phyloP scores from a whole-genome alignment of 2,113 vertebrate genomes.

The Upupa epops region DNA sequence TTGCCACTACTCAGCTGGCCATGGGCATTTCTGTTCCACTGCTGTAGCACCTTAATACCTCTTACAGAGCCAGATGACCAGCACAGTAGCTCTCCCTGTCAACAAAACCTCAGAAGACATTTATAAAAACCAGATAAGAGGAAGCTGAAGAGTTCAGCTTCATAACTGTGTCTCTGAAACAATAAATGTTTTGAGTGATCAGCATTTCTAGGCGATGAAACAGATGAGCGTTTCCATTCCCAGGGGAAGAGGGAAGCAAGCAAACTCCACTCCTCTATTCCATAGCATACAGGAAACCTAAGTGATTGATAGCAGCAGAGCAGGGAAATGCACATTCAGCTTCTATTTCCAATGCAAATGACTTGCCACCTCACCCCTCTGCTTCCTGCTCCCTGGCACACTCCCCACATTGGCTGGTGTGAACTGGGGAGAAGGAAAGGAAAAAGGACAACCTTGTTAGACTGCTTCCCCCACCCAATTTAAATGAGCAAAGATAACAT shows the following conservation, averaged over 20 bases:
- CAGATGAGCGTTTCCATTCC: slow-evolving; percentile 22
- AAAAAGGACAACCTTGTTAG: neutral
- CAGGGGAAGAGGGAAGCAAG: slow-evolving; percentile 25
- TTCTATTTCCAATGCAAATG: slow-evolving; percentile 46
- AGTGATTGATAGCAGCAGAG: slow-evolving; percentile 49
- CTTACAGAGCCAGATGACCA: neutral
- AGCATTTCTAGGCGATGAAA: slow-evolving; percentile 52
- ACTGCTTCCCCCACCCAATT: neutral
- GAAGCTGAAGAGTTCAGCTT: neutral
- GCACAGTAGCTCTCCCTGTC: neutral
- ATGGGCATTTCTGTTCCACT: neutral
- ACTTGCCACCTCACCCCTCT: slow-evolving; percentile 37
- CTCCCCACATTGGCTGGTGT: neutral
- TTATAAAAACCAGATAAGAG: neutral
- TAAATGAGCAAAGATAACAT: neutral
- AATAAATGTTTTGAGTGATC: slow-evolving; percentile 40
- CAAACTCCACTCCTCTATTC: slow-evolving; percentile 16
- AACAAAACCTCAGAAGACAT: neutral
- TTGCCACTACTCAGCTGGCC: neutral
- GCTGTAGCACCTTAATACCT: neutral
- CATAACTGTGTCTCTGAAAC: neutral
- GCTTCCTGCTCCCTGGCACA: slow-evolving; percentile 37
- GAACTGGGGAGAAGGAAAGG: neutral
- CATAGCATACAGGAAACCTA: neutral
- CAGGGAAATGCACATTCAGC: slow-evolving; percentile 60